phyloP scores from a whole-genome alignment of 2,113 vertebrate species.

The Willisornis vidua region DNA sequence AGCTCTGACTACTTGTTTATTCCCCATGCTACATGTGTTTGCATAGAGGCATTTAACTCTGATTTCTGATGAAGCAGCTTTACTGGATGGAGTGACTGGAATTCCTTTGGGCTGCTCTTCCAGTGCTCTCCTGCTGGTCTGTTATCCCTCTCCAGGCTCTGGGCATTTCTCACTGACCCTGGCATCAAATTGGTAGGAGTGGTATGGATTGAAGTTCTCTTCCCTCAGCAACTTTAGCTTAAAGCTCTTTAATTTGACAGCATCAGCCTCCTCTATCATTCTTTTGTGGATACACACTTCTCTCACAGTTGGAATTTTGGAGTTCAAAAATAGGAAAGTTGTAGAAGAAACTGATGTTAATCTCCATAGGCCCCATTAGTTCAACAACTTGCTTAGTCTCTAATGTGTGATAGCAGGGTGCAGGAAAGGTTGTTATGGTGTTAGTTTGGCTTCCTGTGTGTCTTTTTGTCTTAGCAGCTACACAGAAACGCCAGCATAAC shows the following conservation, averaged over 20 bases:
- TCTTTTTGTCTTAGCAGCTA: neutral
- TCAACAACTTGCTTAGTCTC: neutral
- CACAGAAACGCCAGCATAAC: neutral
- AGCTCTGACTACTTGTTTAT: neutral
- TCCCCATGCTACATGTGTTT: neutral
- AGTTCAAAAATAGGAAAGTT: neutral
- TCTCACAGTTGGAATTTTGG: neutral
- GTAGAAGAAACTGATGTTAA: neutral
- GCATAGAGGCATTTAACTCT: neutral
- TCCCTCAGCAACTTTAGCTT: neutral
- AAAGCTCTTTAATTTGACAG: neutral
- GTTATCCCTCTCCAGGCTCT: neutral
- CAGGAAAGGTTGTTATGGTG: neutral
- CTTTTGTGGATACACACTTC: neutral
- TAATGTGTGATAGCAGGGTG: constrained; percentile 8
- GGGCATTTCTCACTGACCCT: neutral
- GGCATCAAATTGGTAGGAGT: neutral
- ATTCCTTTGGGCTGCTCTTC: neutral
- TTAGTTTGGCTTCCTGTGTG: neutral
- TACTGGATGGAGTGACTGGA: neutral
- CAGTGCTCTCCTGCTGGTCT: neutral
- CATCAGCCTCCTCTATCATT: neutral
- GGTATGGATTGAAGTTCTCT: neutral
- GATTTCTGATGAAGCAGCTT: neutral
- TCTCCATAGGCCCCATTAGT: constrained; percentile 28